Base-by-base conservation (phyloP, 2,888 invertebrate species). In the Endotricha flammealis region DNA sequence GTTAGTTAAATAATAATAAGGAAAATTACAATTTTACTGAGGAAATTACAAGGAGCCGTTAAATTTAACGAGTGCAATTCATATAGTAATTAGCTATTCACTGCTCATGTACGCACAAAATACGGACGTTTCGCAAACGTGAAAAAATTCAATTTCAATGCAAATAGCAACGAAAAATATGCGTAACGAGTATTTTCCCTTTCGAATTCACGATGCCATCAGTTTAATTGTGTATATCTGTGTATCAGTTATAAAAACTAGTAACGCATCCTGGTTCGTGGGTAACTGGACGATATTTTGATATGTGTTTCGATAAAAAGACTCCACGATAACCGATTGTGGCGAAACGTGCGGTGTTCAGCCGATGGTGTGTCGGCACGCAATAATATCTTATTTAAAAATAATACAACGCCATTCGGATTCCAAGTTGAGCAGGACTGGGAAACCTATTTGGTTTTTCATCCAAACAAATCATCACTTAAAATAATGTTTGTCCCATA, bases 101-200 rank as follows among this genome's bases (percentile, higher is more conserved):
- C 67, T 65, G 64, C 78, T 81, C 82, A 77, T 79, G 78, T 76
- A 75, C 75, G 78, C 78, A 74, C 50, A 47, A 57, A 53, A 43
- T 56, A 47, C 59, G 61, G 50, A 49, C 48, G 53, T 48, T 60
- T 53, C 31, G 56, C 53, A 55, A 57, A 46, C 57, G 57, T 60
- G 67, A 77, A 78, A 78, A 75, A 70, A 58, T 46, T 56, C 63
- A 73, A 79, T 78, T 78, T 72, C 61, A 42, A 82, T 82, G 78
- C 75, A 78, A 81, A 83, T 80, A 66, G 57, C 61, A 38, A 48
- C 60, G 53, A 73, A 79, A 81, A 73, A 79, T 75, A 50, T 67
- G 42, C 57, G 58, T 62, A 74, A 64, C 50, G 51, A 51, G 48
- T 60, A 51, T 72, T 74, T 74, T 75, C 67, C 60, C 64, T 76